Conservation (phyloP, 2,797 vertebrate species). For the Nannoperca obscura region DNA sequence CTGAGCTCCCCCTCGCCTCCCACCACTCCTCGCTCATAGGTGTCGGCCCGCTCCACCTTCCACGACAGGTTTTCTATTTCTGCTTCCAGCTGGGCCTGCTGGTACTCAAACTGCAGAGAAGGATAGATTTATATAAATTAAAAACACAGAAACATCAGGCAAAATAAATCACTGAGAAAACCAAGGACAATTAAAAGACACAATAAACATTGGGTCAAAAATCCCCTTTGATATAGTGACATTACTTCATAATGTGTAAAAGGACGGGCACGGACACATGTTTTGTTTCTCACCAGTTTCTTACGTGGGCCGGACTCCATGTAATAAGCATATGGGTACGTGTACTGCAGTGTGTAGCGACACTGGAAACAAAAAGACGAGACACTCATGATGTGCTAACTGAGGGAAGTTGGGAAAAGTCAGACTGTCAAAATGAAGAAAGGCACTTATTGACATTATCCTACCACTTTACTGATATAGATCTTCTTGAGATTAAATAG, state of each 20-base stretch:
- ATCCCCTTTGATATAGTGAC: not conserved
- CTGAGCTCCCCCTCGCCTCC: slow-evolving; percentile 86
- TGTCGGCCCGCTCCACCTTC: slow-evolving; percentile 98
- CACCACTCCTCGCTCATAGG: slow-evolving; percentile 94
- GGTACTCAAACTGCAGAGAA: slow-evolving; percentile 95
- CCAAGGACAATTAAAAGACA: not conserved
- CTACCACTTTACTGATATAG: not conserved
- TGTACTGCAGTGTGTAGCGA: slow-evolving; percentile 99
- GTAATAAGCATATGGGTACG: slow-evolving; percentile 99
- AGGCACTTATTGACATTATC: not conserved
- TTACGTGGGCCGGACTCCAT: slow-evolving; percentile 99
- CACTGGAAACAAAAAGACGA: slow-evolving; percentile 83
- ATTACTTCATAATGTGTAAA: not conserved
- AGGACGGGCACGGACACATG: not conserved
- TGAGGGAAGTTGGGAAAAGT: not conserved
- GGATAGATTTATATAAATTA: not conserved
- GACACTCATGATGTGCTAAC: not conserved
- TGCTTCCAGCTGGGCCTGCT: slow-evolving; percentile 98
- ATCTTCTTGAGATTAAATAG: not conserved
- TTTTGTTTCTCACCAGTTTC: slow-evolving; percentile 91
- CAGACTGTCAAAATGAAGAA: not conserved
- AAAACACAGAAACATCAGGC: not conserved
- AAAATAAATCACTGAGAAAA: not conserved
- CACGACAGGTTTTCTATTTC: slow-evolving; percentile 99
- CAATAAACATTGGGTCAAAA: not conserved